Evolutionary conservation across 2,797 vertebrate species (phyloP), one percentile per base, ranked within the genome.

Genomic region (Clangula hyemalis): DNA sequence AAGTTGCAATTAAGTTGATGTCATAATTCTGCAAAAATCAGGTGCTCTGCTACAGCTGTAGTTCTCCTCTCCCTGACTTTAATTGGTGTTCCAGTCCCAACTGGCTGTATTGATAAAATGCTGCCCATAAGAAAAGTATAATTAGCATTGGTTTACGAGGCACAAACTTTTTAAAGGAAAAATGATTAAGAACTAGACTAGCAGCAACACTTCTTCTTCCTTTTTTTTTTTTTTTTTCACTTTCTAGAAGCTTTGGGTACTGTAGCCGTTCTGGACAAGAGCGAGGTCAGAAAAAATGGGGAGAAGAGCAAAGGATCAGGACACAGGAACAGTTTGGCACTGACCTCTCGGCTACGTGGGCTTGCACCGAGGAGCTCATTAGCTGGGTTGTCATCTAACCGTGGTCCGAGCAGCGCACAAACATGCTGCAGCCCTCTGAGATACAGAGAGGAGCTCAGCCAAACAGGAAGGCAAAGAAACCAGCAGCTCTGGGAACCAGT

Each of bases 1-100:
- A 96, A 90, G 80, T 88, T 90, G 70, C 90, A 90, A 88, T 94
- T 84, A 94, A 94, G 83, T 53, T 81, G 79, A 88, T 88, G 87
- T 88, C 75, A 78, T 94, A 78, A 93, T 81, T 93, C n/a, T 81
- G 36, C 47, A 66, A 78, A 53, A 65, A 41, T 11, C 45, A 77
- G 70, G 73, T 85, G 82, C 60, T 94, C 58, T 65, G 51, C 53
- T 80, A 4, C 22, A 73, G 81, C 85, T 87, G 82, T 17, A 84
- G 49, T 16, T 86, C 75, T 89, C 57, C 78, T 87, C 51, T 74
- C 43, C 36, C 78, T 81, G 69, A 20, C 69, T 73, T 90, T 94
- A 94, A 94, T 93, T 95, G 87, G 73, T 61, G 41, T 81, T 57
- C 41, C 32, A 58, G 73, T 85, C 89, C 79, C 91, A 53, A 54